These are phyloP conservation scores for Garrulus glandarius DNA, from an alignment of 2,797 vertebrate genomes.

Conservation along the genomic window DNA sequence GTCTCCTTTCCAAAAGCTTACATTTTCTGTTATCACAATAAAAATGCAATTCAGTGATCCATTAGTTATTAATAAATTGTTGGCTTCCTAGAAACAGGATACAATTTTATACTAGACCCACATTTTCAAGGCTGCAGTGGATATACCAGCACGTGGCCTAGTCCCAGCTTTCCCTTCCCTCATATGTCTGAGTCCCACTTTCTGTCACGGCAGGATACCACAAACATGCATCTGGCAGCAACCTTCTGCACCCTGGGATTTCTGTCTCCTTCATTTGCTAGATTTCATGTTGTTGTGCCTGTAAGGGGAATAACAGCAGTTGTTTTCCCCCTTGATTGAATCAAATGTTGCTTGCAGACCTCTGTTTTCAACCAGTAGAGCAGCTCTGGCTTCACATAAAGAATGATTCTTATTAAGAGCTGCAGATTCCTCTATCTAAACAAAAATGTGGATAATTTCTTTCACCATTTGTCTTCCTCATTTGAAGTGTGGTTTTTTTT, in stretches of 20 bases:
- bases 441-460: background rate
- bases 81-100: background rate
- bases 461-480: background rate
- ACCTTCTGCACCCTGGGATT: background rate
- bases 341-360: background rate
- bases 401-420: background rate
- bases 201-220: background rate
- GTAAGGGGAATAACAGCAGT: background rate
- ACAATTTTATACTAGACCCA: background rate
- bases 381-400: background rate
- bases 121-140: background rate
- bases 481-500: background rate
- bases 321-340: background rate
- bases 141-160: background rate
- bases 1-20: background rate
- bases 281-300: background rate
- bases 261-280: background rate
- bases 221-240: accelerated
- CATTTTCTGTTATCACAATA: background rate
- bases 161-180: background rate
- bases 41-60: background rate
- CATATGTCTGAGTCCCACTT: background rate
- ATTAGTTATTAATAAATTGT: background rate
- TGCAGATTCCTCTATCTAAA: background rate
- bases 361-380: background rate